Conservation (phyloP, 2,797 vertebrate species). For the Dipus sagitta region DNA sequence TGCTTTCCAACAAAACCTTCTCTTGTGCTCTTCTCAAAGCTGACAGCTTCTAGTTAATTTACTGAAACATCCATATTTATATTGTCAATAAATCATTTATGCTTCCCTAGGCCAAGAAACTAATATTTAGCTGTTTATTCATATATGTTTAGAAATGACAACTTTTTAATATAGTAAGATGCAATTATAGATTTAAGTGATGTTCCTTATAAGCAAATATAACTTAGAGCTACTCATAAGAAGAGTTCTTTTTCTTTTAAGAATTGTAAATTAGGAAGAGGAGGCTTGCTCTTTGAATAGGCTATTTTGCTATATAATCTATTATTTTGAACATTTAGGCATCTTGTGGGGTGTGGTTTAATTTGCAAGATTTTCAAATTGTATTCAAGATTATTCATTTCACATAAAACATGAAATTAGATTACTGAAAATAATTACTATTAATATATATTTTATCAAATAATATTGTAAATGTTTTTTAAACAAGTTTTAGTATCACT, state of each 20-base stretch:
- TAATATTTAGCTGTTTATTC: constrained; percentile 65
- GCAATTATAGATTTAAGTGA: constrained; percentile 40
- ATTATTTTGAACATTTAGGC: constrained; percentile 41
- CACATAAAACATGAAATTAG: neutral
- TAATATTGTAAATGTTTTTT: neutral
- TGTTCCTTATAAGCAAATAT: constrained; percentile 32
- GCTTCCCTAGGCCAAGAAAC: constrained; percentile 56
- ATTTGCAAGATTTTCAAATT: constrained; percentile 21
- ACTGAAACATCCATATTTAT: constrained; percentile 70
- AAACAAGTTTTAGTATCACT: constrained; percentile 15
- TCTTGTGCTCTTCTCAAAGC: constrained; percentile 52
- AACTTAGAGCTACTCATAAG: neutral
- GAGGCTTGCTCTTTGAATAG: neutral
- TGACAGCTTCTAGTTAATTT: constrained; percentile 78
- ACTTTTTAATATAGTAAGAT: constrained; percentile 36
- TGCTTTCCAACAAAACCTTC: constrained; percentile 73
- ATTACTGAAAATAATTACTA: neutral
- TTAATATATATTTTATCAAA: constrained; percentile 1
- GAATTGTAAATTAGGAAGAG: constrained; percentile 13
- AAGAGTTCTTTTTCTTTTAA: neutral
- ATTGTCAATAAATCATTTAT: constrained; percentile 76
- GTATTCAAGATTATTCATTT: constrained; percentile 8
- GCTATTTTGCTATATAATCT: constrained; percentile 44
- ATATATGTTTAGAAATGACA: constrained; percentile 19
- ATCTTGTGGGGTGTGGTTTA: neutral